Conservation (phyloP, 2,888 invertebrate species). For the Andrena haemorrhoa region DNA sequence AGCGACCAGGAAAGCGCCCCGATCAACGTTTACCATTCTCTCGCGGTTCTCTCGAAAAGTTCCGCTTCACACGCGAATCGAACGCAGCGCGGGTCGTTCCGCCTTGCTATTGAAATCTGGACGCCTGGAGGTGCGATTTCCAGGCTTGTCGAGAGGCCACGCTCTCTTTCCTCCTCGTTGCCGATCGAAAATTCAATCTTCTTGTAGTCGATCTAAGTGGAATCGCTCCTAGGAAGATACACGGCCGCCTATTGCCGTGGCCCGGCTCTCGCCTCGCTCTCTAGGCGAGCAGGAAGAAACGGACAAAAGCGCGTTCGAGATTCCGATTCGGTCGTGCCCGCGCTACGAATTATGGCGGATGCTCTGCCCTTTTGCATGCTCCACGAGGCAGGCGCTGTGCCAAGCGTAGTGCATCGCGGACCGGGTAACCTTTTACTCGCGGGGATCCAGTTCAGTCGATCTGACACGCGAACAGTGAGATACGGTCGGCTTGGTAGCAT, state of each 20-base stretch:
- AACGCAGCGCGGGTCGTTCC: conserved; percentile 34
- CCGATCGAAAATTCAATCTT: conserved; percentile 68
- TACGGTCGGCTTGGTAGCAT: conserved; percentile 1
- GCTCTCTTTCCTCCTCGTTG: conserved; percentile 27
- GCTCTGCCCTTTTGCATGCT: conserved; percentile 72
- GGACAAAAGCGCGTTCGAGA: conserved; percentile 72
- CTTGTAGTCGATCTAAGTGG: conserved; percentile 55
- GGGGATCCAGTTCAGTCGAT: conserved; percentile 67
- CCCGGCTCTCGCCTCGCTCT: conserved; percentile 68
- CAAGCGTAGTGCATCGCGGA: conserved; percentile 43
- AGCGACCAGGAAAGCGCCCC: conserved; percentile 20
- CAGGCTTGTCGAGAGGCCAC: not conserved
- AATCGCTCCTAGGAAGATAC: conserved; percentile 55
- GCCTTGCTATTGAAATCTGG: conserved; percentile 46
- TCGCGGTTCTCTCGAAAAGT: conserved; percentile 6
- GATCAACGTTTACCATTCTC: conserved; percentile 19
- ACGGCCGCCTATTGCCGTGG: conserved; percentile 56
- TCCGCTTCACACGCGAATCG: conserved; percentile 44
- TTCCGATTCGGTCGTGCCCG: conserved; percentile 73
- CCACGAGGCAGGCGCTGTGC: conserved; percentile 15
- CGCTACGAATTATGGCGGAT: conserved; percentile 71
- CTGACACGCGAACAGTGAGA: conserved; percentile 24
- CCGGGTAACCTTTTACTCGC: conserved; percentile 65
- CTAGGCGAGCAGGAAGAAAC: conserved; percentile 43
- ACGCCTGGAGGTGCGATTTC: conserved; percentile 23